Base-by-base conservation (phyloP, 2,113 vertebrate species). In the Athene noctua region DNA sequence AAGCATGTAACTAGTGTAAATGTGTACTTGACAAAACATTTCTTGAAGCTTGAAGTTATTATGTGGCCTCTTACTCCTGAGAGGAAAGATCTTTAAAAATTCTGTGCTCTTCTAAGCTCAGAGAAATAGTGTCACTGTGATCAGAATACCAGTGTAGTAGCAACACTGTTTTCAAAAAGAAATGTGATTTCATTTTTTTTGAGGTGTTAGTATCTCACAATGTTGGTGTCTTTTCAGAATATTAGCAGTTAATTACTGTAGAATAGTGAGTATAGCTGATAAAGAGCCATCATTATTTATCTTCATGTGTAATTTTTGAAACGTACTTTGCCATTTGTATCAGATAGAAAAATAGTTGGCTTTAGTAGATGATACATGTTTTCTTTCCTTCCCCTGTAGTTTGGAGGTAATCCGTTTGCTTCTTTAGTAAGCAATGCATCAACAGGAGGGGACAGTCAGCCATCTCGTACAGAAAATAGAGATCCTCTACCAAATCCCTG, bases 321-420 rank as follows among this genome's bases (percentile, higher is more conserved):
- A 62, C 13, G 10, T 79, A 86, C 49, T 29, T 32, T 81, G 12
- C 30, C 18, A 4, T 79, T 68, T 90, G 13, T 68, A 49, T 19
- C 20, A 49, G 25, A 57, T 6, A 13, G 70, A 11, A 61, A 73
- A 92, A 20, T 0, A 0, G 2, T 71, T 87, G 25, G 22, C 25
- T 66, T 74, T 71, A 63, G n/a, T 55, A 36, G 32, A 40, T 93
- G 8, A 17, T 88, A 21, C 1, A 1, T 70, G 17, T 95, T 94
- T 93, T 27, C 25, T 98, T 96, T 94, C 44, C 23, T 88, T 94
- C 55, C 59, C 67, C 36, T 97, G 29, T 95, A 99, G 98, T 98
- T 99, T 96, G 98, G 98, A 95, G 98, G 98, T 77, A 99, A 99
- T 71, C 98, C 98, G 10, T 99, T 99, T 97, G 98, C 98, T 94